Evolutionary conservation across 2,113 vertebrate genomes (phyloP).

Genomic region (Rhynchomys soricoides): DNA sequence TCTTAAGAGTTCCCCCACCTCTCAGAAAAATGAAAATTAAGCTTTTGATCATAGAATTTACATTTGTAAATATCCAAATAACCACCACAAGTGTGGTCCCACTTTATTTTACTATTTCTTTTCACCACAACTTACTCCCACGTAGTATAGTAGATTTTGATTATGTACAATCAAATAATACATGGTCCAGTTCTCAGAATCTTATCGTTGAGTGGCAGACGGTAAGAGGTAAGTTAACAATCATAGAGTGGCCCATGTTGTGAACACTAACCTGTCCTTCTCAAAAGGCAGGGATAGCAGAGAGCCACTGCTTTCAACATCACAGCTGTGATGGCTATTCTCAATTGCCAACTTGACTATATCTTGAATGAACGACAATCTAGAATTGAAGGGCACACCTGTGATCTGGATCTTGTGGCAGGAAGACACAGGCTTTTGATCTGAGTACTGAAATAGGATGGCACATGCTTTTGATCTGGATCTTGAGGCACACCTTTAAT

Average conservation of each 20-base stretch:
- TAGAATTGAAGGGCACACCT: neutral
- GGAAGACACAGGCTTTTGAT: neutral
- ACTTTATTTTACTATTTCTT: slow-evolving; percentile 35
- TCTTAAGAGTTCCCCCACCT: neutral
- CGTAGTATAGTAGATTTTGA: neutral
- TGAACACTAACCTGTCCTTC: neutral
- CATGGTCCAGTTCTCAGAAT: neutral
- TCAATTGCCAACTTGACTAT: neutral
- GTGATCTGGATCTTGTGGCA: neutral
- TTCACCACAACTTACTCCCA: neutral
- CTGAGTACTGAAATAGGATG: neutral
- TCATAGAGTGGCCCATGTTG: neutral
- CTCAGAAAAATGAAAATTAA: slow-evolving; percentile 39
- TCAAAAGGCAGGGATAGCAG: neutral
- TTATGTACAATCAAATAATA: neutral
- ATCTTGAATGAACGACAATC: neutral
- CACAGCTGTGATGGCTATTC: neutral
- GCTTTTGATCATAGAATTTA: neutral
- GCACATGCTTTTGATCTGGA: neutral
- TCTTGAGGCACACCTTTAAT: neutral
- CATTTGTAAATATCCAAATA: slow-evolving; percentile 25
- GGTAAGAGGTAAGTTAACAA: neutral
- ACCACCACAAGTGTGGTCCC: neutral
- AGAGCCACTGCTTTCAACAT: neutral
- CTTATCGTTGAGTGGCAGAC: neutral